Evolutionary conservation across 2,113 vertebrate genomes (phyloP), one percentile per base, ranked within the genome.

Genomic region (Nibea albiflora): DNA sequence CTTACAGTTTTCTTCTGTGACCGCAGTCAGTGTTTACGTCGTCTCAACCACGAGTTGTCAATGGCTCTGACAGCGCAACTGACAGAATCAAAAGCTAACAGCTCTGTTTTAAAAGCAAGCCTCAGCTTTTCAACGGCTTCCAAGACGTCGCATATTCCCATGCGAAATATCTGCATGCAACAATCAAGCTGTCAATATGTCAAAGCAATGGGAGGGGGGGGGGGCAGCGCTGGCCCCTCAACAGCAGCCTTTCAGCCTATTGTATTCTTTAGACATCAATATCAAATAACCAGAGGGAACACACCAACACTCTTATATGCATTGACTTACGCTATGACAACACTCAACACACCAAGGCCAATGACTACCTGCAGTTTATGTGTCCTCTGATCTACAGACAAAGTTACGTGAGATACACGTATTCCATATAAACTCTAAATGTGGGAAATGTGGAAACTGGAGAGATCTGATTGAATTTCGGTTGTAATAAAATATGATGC

Each of bases 121-220:
- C 64, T 84, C 74, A 80, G 87, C 84, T 61, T 82, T 84, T 85
- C 17, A 70, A 44, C 31, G 2, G 58, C 74, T 71, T 80, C 69
- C 67, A 64, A 78, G 81, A 71, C 52, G 56, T 77, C 1, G 7
- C 50, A 71, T 52, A 83, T 77, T 75, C 58, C 73, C 81, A 72
- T n/a, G 35, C 0, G 62, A 91, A 69, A 69, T 6, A 84, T 78
- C 82, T 80, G 62, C 68, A 66, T 68, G 54, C 52, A 81, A 64
- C 81, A 75, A 88, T 83, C 78, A 79, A 78, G 83, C 82, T 87
- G 87, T 91, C 88, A 85, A 89, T 85, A 80, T 47, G 81, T 84
- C 81, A 84, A 73, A 53, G 69, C 54, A 52, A 73, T 10, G 22
- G 31, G 50, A 63, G 28, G 28, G 28, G 2, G 28, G 28, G 72